Base-by-base conservation (phyloP, 1,140 invertebrate species). In the Holotrichia oblita region DNA sequence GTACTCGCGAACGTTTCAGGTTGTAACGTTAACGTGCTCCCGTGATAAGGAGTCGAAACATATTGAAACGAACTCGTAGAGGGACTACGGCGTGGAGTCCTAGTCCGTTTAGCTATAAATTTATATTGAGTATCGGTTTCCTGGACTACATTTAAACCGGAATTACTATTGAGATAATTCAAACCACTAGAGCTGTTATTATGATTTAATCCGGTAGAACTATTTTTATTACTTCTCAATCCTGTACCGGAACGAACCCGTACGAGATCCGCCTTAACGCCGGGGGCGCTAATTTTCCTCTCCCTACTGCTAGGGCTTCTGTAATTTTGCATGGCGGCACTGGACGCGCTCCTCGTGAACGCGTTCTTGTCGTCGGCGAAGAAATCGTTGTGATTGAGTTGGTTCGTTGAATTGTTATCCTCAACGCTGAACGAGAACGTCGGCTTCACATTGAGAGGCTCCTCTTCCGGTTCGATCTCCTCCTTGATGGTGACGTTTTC, bases 31-130 rank as follows among this genome's bases (percentile, higher is more conserved):
- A 95, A 80, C 0, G 94, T 94, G 48, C 94, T 95, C 0, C 94
- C 94, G 81, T 95, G 94, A 83, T 94, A 95, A 0, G 94, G 93
- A 0, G 94, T 95, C 34, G 93, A 94, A 81, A 96, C 90, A 81
- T 95, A 96, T 79, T 94, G 92, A 82, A 96, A 94, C 22, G 94
- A 95, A 40, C 94, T 95, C 0, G 91, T 92, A 3, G 93, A 93
- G 0, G 92, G 92, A n/a, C 92, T 93, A 0, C 92, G 88, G 80
- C 90, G 90, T 0, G 93, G 90, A 22, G 86, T 85, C 59, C 86
- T 84, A 6, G 85, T 76, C n/a, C 79, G 55, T 69, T 81, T 81
- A 0, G 82, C 81, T n/a, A 83, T 81, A 22, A 86, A 69, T 44
- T 81, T 80, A 34, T 81, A 82, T 73, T 86, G 84, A 14, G 82